These are phyloP conservation scores for Andrena praecox DNA, from an alignment of 2,888 invertebrate genomes.

Conservation along the genomic window DNA sequence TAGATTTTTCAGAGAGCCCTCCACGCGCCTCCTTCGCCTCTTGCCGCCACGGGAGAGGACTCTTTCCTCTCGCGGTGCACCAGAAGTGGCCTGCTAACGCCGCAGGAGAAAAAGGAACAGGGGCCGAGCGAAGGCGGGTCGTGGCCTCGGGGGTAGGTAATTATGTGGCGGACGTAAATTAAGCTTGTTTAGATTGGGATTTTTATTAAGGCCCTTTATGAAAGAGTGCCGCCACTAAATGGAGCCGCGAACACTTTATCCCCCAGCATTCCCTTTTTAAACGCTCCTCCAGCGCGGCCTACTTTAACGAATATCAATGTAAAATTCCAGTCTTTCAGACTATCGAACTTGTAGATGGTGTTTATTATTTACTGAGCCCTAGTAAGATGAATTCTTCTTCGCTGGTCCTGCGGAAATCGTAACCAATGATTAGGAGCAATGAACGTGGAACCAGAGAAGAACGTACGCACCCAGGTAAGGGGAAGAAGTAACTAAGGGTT, in stretches of 20 bases:
- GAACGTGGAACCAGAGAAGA: constrained; percentile 56
- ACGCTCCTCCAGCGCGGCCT: constrained; percentile 27
- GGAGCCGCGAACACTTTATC: constrained; percentile 76
- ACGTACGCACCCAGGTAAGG: constrained; percentile 60
- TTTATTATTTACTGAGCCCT: too few relatives aligned
- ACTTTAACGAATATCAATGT: neutral
- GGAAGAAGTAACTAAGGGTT: constrained; percentile 82
- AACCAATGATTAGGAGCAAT: constrained; percentile 77
- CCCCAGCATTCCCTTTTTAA: constrained; percentile 50
- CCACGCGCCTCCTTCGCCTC: constrained; percentile 66
- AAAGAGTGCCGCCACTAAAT: constrained; percentile 80
- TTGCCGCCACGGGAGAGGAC: constrained; percentile 43
- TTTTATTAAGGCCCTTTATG: constrained; percentile 84
- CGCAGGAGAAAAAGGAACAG: constrained; percentile 32
- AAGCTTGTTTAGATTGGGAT: constrained; percentile 85
- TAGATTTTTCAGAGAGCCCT: constrained; percentile 84
- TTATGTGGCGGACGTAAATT: constrained; percentile 85
- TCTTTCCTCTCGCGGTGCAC: constrained; percentile 60
- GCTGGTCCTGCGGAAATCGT: constrained; percentile 78
- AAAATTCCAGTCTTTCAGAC: neutral
- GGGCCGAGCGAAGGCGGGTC: constrained; percentile 54
- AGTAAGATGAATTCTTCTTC: constrained; percentile 60
- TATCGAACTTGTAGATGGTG: neutral
- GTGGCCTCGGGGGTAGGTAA: constrained; percentile 82
- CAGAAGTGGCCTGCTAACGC: constrained; percentile 62